A percentile compares a stretch with the other conserved stretches of the same genome.
Conservation (phyloP, 2,113 vertebrate genomes). For the Zosterops pallidus region DNA sequence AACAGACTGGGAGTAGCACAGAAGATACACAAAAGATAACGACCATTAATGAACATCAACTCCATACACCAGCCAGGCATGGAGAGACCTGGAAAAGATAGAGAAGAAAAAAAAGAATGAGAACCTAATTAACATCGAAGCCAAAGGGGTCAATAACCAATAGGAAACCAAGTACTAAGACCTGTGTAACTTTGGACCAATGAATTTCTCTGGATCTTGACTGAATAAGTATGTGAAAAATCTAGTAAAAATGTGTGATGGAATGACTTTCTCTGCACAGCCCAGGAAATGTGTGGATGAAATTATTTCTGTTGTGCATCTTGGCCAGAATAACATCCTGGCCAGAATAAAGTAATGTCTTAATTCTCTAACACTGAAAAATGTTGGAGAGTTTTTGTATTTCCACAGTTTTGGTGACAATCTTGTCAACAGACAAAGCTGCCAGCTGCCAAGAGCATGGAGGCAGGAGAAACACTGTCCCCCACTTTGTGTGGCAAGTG, state of each 20-base stretch:
- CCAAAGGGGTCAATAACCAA: neutral
- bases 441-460: neutral
- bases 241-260: neutral
- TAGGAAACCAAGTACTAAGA: neutral
- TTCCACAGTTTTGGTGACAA: neutral
- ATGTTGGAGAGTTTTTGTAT: neutral
- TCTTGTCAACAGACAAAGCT: neutral
- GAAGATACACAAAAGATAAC: neutral
- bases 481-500: neutral
- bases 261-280: neutral
- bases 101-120: neutral
- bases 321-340: neutral
- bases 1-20: neutral
- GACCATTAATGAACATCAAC: neutral
- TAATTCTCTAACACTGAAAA: neutral
- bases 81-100: neutral
- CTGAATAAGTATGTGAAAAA: neutral
- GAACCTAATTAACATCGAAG: neutral
- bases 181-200: neutral
- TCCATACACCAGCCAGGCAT: neutral
- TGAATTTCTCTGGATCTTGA: neutral
- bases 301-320: neutral
- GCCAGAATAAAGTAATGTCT: neutral
- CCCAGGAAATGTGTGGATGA: neutral
- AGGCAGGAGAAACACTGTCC: neutral